phyloP scores from a whole-genome alignment of 2,888 invertebrate genomes.

The Mimachlamys varia region DNA sequence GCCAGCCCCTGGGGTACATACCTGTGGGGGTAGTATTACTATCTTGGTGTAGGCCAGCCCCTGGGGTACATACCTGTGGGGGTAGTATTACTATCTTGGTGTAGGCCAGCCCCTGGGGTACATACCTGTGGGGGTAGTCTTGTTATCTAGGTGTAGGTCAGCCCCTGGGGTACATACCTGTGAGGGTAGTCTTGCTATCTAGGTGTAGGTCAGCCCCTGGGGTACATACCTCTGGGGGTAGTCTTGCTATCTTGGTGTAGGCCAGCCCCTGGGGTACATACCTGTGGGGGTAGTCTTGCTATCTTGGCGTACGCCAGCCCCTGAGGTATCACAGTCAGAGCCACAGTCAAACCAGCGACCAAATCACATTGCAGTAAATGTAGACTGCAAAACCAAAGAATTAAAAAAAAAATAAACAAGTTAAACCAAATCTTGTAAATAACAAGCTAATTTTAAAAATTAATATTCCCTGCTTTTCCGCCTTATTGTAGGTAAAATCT shows the following conservation, averaged over 20 bases:
- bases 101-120: constrained; percentile 97
- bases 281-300: constrained; percentile 93
- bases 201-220: constrained; percentile 96
- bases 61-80: constrained; percentile 89
- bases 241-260: constrained; percentile 93
- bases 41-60: constrained; percentile 95
- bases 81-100: constrained; percentile 93
- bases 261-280: constrained; percentile 88
- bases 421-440: no score
- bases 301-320: constrained; percentile 95
- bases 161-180: constrained; percentile 84
- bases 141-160: neutral
- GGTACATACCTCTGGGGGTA: constrained; percentile 91
- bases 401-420: no score
- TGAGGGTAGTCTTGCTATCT: constrained; percentile 92
- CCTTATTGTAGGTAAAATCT: no score
- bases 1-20: constrained; percentile 88
- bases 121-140: neutral
- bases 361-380: constrained; percentile 91
- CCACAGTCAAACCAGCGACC: constrained; percentile 96
- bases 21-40: constrained; percentile 93
- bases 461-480: no score
- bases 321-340: constrained; percentile 95
- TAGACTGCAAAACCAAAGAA: constrained; percentile 82
- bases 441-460: no score